Conservation (phyloP, 2,888 invertebrate genomes). For the Drosophila fulvimacula region DNA sequence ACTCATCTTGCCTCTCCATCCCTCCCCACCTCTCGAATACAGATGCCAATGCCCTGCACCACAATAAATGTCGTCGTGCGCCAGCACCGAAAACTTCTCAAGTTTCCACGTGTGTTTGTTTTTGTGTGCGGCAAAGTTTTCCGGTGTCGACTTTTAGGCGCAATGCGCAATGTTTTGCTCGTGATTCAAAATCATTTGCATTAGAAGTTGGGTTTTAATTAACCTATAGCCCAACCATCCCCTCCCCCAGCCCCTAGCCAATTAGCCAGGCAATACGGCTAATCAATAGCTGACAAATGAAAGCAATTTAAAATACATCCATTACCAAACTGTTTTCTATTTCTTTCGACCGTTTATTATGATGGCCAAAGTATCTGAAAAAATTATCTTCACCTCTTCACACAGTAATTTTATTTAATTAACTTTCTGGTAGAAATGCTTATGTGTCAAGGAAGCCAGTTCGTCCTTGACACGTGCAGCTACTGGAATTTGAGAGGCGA, state of each 20-base stretch:
- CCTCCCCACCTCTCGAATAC: neutral
- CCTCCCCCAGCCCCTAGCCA: slow-evolving; percentile 26
- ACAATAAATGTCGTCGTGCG: slow-evolving; percentile 32
- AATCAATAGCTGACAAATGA: slow-evolving; percentile 53
- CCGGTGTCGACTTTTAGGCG: slow-evolving; percentile 68
- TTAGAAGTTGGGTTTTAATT: slow-evolving; percentile 64
- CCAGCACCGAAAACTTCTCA: slow-evolving; percentile 65
- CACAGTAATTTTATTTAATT: slow-evolving; percentile 43
- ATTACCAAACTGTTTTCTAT: neutral
- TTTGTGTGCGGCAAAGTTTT: slow-evolving; percentile 55
- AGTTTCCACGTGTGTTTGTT: slow-evolving; percentile 73
- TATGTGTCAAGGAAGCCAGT: slow-evolving; percentile 12
- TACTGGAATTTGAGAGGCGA: neutral
- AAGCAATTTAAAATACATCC: slow-evolving; percentile 23
- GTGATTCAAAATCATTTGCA: slow-evolving; percentile 54
- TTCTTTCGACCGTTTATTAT: neutral
- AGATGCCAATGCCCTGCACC: slow-evolving; percentile 1
- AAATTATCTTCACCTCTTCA: slow-evolving; percentile 37
- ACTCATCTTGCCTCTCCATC: neutral
- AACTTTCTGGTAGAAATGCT: slow-evolving; percentile 23
- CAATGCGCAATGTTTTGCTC: slow-evolving; percentile 60
- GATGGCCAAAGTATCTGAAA: slow-evolving; percentile 9
- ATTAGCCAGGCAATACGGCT: slow-evolving; percentile 52
- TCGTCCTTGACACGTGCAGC: neutral
- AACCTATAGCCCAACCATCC: slow-evolving; percentile 20